These are phyloP conservation scores for Drosophila siamana DNA, from an alignment of 2,888 invertebrate genomes.

Conservation along the genomic window DNA sequence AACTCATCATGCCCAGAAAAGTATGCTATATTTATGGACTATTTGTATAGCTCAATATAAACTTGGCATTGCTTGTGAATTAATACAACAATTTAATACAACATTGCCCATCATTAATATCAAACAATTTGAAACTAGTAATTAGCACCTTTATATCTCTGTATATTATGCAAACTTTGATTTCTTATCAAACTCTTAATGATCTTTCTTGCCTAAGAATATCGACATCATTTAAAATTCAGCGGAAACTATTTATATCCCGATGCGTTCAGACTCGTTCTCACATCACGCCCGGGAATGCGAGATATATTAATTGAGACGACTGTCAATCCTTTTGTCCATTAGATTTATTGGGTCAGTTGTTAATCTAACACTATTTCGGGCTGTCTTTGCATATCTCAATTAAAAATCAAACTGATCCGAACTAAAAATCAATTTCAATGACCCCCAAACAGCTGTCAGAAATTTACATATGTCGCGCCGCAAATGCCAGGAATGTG, in stretches of 20 bases:
- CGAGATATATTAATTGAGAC: background rate
- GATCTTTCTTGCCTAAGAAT: too few species aligned
- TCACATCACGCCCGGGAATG: background rate
- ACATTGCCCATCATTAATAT: too few species aligned
- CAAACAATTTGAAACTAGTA: too few species aligned
- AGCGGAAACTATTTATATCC: background rate
- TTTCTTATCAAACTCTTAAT: too few species aligned
- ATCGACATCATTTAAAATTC: background rate
- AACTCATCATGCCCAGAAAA: too few species aligned
- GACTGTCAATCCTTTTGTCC: background rate
- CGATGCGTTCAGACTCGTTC: background rate
- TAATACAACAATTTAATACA: too few species aligned
- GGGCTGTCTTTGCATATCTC: slow-evolving; percentile 1
- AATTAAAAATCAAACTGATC: slow-evolving; percentile 56
- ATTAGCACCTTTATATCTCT: too few species aligned
- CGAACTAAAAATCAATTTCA: slow-evolving; percentile 62
- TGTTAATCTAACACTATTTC: slow-evolving; percentile 1
- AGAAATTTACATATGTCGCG: slow-evolving; percentile 71
- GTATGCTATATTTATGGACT: too few species aligned
- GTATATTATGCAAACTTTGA: too few species aligned
- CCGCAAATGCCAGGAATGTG: slow-evolving; percentile 37
- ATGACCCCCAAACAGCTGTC: slow-evolving; percentile 68
- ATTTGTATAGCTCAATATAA: too few species aligned
- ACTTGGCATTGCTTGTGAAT: too few species aligned
- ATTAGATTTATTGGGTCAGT: background rate